Base-by-base conservation (phyloP, 2,888 invertebrate species). In the Thymelicus acteon region DNA sequence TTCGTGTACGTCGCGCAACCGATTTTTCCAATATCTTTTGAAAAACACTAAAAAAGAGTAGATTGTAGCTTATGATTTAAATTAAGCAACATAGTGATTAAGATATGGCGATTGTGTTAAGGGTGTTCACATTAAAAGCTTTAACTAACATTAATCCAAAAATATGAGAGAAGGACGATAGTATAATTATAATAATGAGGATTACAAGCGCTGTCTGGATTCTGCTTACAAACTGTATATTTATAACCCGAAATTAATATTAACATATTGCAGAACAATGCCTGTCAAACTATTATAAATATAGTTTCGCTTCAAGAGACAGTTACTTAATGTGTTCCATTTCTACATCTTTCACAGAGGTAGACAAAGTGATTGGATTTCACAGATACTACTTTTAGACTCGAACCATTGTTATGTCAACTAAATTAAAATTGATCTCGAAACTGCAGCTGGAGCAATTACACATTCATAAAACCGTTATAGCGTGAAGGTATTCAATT, bases 401-500 rank as follows among this genome's bases (percentile, higher is more conserved):
- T 7, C 2, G 58, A 39, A 60, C 54, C 47, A 62, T 47, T 71
- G 60, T 52, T 71, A 65, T 60, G 52, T 71, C 60, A 71, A 65
- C 65, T 44, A 60, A 71, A 67, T 67, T 66, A 72, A 68, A 75
- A 74, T 67, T 67, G 71, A 72, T 74, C 73, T 71, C 73, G 73
- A 75, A 73, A 75, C 67, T 74, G 65, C 72, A 37, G 61, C 67
- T 78, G 79, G 75, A 79, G 70, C 78, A 77, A 84, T 84, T 76
- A 79, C 83, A 84, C 87, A 89, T 87, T 87, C 85, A 88, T 85
- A 81, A 78, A 82, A 79, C 83, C 79, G 82, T 84, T 84, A 87
- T 78, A 85, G 92, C 93, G 92, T 93, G 92, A 87, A 89, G 90
- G 87, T 85, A 92, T 93, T 89, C 85, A 84, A 90, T 91, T 87